Base-by-base conservation (phyloP, 1,140 invertebrate species). In the Heliconius eleuchia region DNA sequence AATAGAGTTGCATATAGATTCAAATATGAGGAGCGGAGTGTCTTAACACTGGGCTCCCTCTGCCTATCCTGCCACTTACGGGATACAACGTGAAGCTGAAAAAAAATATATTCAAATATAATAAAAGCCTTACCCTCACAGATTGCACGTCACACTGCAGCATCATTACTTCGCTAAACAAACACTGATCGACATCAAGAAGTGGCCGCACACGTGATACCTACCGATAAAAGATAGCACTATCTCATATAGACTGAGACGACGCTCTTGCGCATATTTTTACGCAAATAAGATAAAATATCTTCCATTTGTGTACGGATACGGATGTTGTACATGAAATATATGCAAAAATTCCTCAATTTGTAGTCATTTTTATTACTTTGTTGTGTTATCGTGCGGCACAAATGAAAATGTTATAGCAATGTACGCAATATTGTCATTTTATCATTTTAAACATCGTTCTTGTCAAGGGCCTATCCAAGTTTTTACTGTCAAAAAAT, bases 71-170 rank as follows among this genome's bases (percentile, higher is more conserved):
- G 42, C 42, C 13, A 13, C 11, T 16, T 46, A 3, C 42, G 42
- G 3, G 42, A 46, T 42, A 42, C 11, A 42, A 13, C 39, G 0
- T 23, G 9, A 11, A 42, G 39, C 39, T 11, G 39, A 11, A 42
- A 42, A 42, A 42, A 11, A 11, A n/a, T 57, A 23, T 60, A 66
- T 66, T 27, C 9, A 66, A 30, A 66, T 66, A 57, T 18, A 71
- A 55, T 46, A 80, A 42, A 77, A 82, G 66, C 78, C 84, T 86
- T 80, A 89, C 88, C 82, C 86, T 86, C 27, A 80, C 71, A 39
- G 85, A 84, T 73, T 83, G 82, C 27, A 79, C 70, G 78, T 88
- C 86, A 82, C 86, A 86, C 42, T 87, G 79, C 42, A 89, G 78
- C 88, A 89, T 89, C 70, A 82, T 83, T 73, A 84, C 82, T 37